Evolutionary conservation across 1,140 invertebrate genomes (phyloP).

Genomic region (Bombus difficillimus): DNA sequence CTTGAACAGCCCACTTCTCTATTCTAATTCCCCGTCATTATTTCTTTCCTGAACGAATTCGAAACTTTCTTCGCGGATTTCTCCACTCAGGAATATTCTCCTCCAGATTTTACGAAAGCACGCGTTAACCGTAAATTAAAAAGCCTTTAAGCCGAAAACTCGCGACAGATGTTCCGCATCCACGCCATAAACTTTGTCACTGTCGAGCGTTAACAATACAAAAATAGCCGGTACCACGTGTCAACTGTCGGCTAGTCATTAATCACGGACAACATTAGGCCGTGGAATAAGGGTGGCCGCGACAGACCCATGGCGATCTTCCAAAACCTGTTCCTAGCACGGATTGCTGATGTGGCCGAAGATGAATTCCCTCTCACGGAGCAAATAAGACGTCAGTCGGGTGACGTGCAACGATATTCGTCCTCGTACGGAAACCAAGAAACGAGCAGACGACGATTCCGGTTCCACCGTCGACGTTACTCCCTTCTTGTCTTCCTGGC

Average conservation of each 20-base stretch:
- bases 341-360: constrained; percentile 1
- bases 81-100: background rate
- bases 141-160: background rate
- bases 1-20: constrained; percentile 4
- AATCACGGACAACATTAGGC: constrained; percentile 51
- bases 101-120: background rate
- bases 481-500: background rate
- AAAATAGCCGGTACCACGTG: constrained; percentile 3
- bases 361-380: constrained; percentile 57
- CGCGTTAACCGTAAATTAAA: constrained; percentile 33
- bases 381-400: constrained; percentile 64
- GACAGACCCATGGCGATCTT: constrained; percentile 49
- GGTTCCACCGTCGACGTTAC: background rate
- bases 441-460: background rate
- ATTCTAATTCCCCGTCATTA: background rate
- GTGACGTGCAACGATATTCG: constrained; percentile 52
- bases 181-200: constrained; percentile 14
- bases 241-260: constrained; percentile 32
- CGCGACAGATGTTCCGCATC: constrained; percentile 25
- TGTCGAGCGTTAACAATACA: constrained; percentile 30
- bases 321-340: constrained; percentile 38
- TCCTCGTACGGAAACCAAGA: background rate
- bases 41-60: background rate
- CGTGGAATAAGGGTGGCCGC: constrained; percentile 34
- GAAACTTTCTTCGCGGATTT: background rate